These are phyloP conservation scores for Aix galericulata DNA, from an alignment of 2,113 vertebrate species.

Conservation along the genomic window DNA sequence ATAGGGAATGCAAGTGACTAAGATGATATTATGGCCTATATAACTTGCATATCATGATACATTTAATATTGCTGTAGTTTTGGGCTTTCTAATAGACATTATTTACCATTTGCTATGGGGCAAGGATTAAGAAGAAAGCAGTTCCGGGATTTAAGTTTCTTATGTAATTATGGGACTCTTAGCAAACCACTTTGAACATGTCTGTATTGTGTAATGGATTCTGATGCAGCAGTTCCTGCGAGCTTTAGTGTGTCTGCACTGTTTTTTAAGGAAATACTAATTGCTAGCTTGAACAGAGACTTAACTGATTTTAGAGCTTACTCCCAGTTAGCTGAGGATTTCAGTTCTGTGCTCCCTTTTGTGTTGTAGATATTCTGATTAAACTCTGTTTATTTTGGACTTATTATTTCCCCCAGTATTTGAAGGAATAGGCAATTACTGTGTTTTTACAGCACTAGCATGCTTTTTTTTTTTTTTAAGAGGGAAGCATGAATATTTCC, in stretches of 20 bases:
- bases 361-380: background rate
- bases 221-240: background rate
- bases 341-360: background rate
- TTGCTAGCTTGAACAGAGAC: background rate
- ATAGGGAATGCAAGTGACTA: background rate
- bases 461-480: background rate
- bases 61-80: background rate
- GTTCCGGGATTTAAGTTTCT: background rate
- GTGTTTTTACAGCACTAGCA: background rate
- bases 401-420: background rate
- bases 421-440: background rate
- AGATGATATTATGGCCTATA: background rate
- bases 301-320: background rate
- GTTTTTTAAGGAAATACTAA: background rate
- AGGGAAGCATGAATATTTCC: background rate
- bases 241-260: background rate
- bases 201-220: background rate
- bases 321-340: background rate
- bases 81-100: background rate
- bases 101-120: background rate
- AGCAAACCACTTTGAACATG: background rate
- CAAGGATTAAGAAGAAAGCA: background rate
- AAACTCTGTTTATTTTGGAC: background rate
- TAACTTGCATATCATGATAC: background rate
- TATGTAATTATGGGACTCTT: background rate